phyloP scores from a whole-genome alignment of 2,797 vertebrate species.

The Hylomyscus alleni region DNA sequence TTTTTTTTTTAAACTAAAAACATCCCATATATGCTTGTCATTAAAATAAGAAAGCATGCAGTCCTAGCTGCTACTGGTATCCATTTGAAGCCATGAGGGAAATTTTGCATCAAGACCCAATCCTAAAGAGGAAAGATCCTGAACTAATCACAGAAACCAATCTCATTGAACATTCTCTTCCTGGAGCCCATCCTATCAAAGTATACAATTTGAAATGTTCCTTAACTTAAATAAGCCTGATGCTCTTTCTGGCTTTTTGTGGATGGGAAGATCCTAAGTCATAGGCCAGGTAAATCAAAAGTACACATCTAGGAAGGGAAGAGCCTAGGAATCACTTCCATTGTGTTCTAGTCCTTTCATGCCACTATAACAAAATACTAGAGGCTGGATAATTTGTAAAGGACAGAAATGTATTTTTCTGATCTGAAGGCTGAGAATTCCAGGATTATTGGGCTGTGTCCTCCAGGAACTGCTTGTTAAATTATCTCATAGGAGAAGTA shows the following conservation, averaged over 20 bases:
- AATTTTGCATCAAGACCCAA: neutral
- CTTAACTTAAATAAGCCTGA: neutral
- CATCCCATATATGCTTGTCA: neutral
- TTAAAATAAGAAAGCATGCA: slow-evolving; percentile 8
- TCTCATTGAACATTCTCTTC: neutral
- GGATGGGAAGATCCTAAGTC: neutral
- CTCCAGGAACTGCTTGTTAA: neutral
- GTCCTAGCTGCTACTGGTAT: neutral
- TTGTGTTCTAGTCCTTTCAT: neutral
- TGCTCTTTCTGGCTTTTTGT: slow-evolving; percentile 19
- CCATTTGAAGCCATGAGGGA: neutral
- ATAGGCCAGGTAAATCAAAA: neutral
- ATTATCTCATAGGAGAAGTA: neutral
- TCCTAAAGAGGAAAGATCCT: neutral
- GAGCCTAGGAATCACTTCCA: neutral
- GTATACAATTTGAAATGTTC: slow-evolving; percentile 6
- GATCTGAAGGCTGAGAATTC: neutral
- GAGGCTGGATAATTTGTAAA: neutral
- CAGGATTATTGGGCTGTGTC: neutral
- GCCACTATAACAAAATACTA: neutral
- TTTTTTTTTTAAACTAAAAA: neutral
- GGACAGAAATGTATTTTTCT: neutral
- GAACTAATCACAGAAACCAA: neutral
- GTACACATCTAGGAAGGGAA: neutral
- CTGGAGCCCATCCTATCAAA: neutral